A percentile compares a stretch with the other conserved stretches of the same genome.
Conservation (phyloP, 23 tunicate species). For the Phallusia fumigata region DNA sequence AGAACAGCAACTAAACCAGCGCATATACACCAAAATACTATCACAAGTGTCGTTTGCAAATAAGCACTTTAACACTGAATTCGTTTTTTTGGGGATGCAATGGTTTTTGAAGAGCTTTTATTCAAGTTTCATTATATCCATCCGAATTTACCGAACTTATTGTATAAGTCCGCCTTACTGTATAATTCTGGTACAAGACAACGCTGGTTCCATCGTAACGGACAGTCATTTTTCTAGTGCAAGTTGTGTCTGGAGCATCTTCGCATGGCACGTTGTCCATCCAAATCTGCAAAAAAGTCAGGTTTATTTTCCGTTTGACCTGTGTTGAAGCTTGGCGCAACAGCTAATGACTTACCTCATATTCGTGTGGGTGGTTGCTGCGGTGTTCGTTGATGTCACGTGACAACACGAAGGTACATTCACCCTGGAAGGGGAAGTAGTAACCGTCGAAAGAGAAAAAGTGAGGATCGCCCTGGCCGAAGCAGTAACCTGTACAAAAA, state of each 20-base stretch:
- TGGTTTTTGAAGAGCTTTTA: too few relatives aligned
- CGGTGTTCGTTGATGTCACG: slow-evolving; percentile 73
- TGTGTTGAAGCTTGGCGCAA: background rate
- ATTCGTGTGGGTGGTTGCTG: slow-evolving; percentile 76
- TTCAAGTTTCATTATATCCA: too few relatives aligned
- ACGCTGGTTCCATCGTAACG: slow-evolving; percentile 43
- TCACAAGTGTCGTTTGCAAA: too few relatives aligned
- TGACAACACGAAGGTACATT: slow-evolving; percentile 96
- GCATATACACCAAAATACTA: too few relatives aligned
- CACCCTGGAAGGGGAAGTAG: slow-evolving; percentile 96
- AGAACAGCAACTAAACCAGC: too few relatives aligned
- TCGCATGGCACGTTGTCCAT: slow-evolving; percentile 79
- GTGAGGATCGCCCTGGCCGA: slow-evolving; percentile 98
- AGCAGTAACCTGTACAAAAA: slow-evolving; percentile 76
- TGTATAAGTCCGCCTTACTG: slow-evolving; percentile 32
- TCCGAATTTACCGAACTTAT: too few relatives aligned
- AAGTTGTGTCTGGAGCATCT: slow-evolving; percentile 89
- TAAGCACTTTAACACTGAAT: too few relatives aligned
- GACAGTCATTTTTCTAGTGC: slow-evolving; percentile 83
- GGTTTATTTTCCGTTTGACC: background rate
- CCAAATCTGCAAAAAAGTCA: slow-evolving; percentile 48
- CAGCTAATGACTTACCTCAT: slow-evolving; percentile 48
- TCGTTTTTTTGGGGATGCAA: too few relatives aligned
- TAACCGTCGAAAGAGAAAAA: slow-evolving; percentile 97
- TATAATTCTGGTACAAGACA: slow-evolving; percentile 75